Percentiles rank a stretch among this genome's conserved stretches.
Conservation (phyloP, 2,888 invertebrate species). For the Acanthococcus lagerstroemiae region DNA sequence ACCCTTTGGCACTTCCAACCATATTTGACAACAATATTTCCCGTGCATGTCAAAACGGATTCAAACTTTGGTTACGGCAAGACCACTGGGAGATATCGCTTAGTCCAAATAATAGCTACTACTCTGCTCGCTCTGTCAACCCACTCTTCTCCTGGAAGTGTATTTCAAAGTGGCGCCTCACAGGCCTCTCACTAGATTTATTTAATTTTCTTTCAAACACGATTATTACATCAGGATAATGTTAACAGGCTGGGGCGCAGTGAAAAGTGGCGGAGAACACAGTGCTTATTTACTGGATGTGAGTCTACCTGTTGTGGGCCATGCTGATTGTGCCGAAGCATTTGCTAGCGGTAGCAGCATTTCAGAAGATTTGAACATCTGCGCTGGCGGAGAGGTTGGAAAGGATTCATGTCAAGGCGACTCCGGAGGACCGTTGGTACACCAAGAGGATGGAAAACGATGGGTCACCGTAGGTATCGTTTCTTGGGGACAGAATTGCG, state of each 20-base stretch:
- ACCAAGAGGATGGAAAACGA: conserved; percentile 57
- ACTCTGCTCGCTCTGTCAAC: too few species aligned
- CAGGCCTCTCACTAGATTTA: too few species aligned
- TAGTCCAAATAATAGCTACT: too few species aligned
- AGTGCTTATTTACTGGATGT: conserved; percentile 66
- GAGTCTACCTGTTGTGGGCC: conserved; percentile 65
- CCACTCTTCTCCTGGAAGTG: too few species aligned
- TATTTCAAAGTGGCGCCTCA: too few species aligned
- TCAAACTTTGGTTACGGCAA: too few species aligned
- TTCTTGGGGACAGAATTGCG: conserved; percentile 76
- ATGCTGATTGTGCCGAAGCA: conserved; percentile 51
- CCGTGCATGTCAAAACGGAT: too few species aligned
- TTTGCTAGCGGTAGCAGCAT: conserved; percentile 51
- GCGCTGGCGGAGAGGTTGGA: conserved; percentile 68
- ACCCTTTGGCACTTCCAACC: too few species aligned
- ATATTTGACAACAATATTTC: too few species aligned
- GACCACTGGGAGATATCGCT: too few species aligned
- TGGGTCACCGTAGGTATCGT: conserved; percentile 73
- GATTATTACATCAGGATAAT: too few species aligned
- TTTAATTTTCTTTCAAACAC: too few species aligned
- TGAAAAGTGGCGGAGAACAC: conserved; percentile 52
- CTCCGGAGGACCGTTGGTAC: conserved; percentile 72
- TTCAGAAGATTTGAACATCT: conserved; percentile 54
- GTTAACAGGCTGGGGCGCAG: conserved; percentile 61
- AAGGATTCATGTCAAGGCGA: conserved; percentile 79